These are phyloP conservation scores for Anticlea derivata DNA, from an alignment of 2,888 invertebrate species.

Conservation along the genomic window DNA sequence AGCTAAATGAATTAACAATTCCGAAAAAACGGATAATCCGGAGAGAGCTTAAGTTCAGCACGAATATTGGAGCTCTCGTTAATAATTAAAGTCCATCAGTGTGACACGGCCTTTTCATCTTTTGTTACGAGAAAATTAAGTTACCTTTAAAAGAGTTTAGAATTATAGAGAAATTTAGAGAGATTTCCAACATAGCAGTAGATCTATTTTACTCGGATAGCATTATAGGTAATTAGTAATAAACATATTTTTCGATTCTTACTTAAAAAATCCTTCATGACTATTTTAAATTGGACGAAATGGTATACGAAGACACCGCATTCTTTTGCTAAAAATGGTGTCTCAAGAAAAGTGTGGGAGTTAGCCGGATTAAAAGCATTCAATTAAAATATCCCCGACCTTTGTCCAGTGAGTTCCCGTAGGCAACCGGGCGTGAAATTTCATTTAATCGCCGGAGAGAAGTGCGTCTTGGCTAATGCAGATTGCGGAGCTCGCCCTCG, in stretches of 20 bases:
- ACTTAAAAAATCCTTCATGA: too few relatives aligned
- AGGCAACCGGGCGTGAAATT: conserved; percentile 78
- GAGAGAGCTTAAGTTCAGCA: conserved; percentile 43
- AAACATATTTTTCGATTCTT: too few relatives aligned
- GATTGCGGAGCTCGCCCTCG: conserved; percentile 71
- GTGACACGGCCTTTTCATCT: conserved; percentile 45
- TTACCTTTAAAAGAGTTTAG: background rate
- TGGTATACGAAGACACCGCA: conserved; percentile 34
- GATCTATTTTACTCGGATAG: too few relatives aligned
- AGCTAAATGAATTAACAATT: conserved; percentile 40
- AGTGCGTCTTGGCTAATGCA: conserved; percentile 81
- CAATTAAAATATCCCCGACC: conserved; percentile 76
- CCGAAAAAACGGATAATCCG: conserved; percentile 41
- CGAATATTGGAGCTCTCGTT: conserved; percentile 48
- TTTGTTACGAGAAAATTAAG: conserved; percentile 23
- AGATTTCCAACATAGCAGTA: too few relatives aligned
- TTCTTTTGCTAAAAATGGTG: conserved; percentile 43
- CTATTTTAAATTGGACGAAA: too few relatives aligned
- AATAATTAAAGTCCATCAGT: conserved; percentile 55
- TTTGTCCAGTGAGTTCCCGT: conserved; percentile 75
- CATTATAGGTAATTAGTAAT: too few relatives aligned
- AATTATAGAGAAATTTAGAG: background rate
- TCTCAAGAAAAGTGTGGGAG: conserved; percentile 56
- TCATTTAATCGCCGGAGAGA: conserved; percentile 79
- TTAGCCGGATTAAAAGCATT: conserved; percentile 72